Evolutionary conservation across 2,888 invertebrate genomes (phyloP), one percentile per base, ranked within the genome.

Genomic region (Leptinotarsa rubiginosa): DNA sequence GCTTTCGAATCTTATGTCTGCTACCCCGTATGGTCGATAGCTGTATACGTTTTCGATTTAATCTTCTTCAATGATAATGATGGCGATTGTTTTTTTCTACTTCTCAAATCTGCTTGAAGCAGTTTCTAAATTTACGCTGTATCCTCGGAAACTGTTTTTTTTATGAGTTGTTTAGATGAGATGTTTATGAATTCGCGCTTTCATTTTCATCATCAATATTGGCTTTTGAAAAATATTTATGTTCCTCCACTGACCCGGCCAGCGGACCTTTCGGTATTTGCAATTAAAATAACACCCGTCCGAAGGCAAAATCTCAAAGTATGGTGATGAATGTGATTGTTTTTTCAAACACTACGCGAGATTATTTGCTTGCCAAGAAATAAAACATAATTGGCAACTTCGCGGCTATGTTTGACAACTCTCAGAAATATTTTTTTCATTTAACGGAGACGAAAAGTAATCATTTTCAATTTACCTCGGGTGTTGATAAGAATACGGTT

Each of bases 251-350:
- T 73, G 73, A 73, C 69, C 75, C 50, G 13, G n/a, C 25, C n/a
- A 31, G 18, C 62, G 18, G 41, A 62, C 62, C 77, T 75, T 80
- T 78, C 69, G 73, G 77, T 74, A 78, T 79, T 80, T 76, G 80
- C 80, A 79, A 80, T 80, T 79, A 79, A 80, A 79, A 79, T 78
- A 78, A 68, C 78, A 76, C 74, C 72, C 72, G 64, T 74, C 75
- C 74, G 59, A 52, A 69, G 67, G 74, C 76, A 69, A 73, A n/a
- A 12, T 47, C 52, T 65, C 70, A 49, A 67, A 70, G 62, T 70
- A 74, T 68, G 66, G 70, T 75, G 72, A 75, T 75, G 72, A 69
- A 75, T 73, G 65, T 65, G 72, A 75, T 71, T 72, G 75, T 76
- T 78, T 76, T 41, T 73, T 70, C 74, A 69, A 75, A 72, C 75